phyloP scores from a whole-genome alignment of 1,140 invertebrate species.

The Bradynema listronoti region DNA sequence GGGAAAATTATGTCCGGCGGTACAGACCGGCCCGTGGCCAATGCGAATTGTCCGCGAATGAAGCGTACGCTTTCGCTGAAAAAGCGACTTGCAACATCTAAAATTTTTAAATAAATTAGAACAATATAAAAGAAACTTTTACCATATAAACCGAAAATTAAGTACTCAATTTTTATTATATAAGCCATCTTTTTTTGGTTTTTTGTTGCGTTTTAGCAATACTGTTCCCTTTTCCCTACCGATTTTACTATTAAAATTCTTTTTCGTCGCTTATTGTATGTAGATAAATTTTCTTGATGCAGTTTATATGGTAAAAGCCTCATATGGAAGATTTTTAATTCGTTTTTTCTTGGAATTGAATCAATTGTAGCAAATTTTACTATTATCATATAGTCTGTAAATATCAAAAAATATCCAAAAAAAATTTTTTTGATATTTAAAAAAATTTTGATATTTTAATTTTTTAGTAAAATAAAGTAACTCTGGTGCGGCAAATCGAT shows the following conservation, averaged over 20 bases:
- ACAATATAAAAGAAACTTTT: not conserved
- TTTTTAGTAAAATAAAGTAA: too few relatives aligned
- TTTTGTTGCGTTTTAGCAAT: not conserved
- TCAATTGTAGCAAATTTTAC: too few relatives aligned
- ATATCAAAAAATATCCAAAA: too few relatives aligned
- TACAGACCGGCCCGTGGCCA: conserved; percentile 58
- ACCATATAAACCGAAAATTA: not conserved
- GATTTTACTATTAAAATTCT: too few relatives aligned
- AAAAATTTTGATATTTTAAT: too few relatives aligned
- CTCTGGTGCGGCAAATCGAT: too few relatives aligned
- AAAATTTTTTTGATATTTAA: too few relatives aligned
- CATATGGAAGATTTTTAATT: conserved; percentile 14
- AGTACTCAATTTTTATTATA: not conserved
- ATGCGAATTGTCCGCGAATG: conserved; percentile 61
- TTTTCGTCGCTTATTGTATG: too few relatives aligned
- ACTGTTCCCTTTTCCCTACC: not conserved
- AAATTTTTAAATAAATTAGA: conserved; percentile 17
- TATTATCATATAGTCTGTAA: too few relatives aligned
- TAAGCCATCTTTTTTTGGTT: not conserved
- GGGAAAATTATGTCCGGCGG: conserved; percentile 69
- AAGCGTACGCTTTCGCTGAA: conserved; percentile 40
- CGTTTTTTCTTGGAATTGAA: too few relatives aligned
- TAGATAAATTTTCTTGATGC: conserved; percentile 1
- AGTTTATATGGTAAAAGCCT: not conserved
- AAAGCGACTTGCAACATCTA: conserved; percentile 47